phyloP scores from a whole-genome alignment of 2,888 invertebrate genomes.

The Schizaphis graminum region DNA sequence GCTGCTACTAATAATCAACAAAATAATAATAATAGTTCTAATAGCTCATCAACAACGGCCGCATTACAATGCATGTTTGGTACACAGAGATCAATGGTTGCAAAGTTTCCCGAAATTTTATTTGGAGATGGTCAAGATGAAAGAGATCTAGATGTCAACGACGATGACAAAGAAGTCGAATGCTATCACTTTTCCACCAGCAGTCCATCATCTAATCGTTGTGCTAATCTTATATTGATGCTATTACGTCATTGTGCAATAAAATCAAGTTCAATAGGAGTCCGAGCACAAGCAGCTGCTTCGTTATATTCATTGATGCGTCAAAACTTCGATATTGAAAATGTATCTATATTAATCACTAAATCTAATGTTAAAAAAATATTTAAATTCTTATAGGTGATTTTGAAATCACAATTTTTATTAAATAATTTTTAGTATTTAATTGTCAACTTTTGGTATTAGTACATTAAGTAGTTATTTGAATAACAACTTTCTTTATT shows the following conservation, averaged over 20 bases:
- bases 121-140: conserved; percentile 79
- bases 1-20: neutral
- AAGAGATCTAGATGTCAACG: conserved; percentile 23
- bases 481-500: neutral
- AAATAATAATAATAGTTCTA: neutral
- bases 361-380: neutral
- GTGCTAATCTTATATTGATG: conserved; percentile 90
- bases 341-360: conserved; percentile 76
- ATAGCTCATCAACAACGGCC: conserved; percentile 73
- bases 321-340: conserved; percentile 95
- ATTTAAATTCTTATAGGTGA: neutral
- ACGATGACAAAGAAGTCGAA: conserved; percentile 20
- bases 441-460: neutral
- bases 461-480: neutral
- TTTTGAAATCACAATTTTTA: neutral
- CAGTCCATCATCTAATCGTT: conserved; percentile 78
- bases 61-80: conserved; percentile 94
- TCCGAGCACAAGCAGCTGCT: conserved; percentile 86
- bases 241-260: conserved; percentile 95
- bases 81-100: conserved; percentile 90
- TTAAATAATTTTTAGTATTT: no score
- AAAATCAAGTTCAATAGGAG: conserved; percentile 83
- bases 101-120: conserved; percentile 88
- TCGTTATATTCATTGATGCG: conserved; percentile 95
- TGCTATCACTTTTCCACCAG: neutral